phyloP scores from a whole-genome alignment of 2,888 invertebrate species.

The Notodonta dromedarius region DNA sequence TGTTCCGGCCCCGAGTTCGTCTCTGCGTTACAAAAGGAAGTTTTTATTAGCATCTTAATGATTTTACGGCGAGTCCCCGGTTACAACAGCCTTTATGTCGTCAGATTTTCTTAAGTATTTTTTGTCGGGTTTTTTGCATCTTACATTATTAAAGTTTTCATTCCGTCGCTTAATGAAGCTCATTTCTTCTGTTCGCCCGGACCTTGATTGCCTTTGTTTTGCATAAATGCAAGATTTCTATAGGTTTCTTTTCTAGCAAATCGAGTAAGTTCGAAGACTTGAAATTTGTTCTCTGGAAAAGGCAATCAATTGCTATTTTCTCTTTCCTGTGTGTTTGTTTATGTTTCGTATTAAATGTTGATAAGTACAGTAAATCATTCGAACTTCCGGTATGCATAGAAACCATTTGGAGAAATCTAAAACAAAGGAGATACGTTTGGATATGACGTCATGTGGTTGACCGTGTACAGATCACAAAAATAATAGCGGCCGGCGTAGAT shows the following conservation, averaged over 20 bases:
- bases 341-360: conserved; percentile 16
- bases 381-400: too few relatives aligned
- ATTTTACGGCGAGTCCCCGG: conserved; percentile 84
- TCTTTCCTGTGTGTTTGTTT: conserved; percentile 37
- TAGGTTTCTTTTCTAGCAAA: conserved; percentile 77
- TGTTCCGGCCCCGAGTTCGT: conserved; percentile 71
- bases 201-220: conserved; percentile 84
- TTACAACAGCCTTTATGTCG: conserved; percentile 85
- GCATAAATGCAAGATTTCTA: conserved; percentile 84
- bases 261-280: conserved; percentile 74
- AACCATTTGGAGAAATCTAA: too few relatives aligned
- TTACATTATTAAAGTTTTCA: conserved; percentile 85
- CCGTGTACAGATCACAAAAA: conserved; percentile 20
- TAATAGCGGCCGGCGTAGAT: conserved; percentile 45
- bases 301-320: conserved; percentile 69
- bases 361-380: neutral
- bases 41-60: conserved; percentile 86
- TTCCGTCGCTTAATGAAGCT: conserved; percentile 84
- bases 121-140: conserved; percentile 83
- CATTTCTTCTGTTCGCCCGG: conserved; percentile 83
- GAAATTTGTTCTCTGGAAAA: conserved; percentile 69
- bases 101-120: conserved; percentile 85
- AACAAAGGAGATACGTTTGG: neutral
- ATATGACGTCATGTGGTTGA: conserved; percentile 1
- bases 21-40: conserved; percentile 83